phyloP scores from a whole-genome alignment of 2,888 invertebrate species.

The Rotaria socialis region DNA sequence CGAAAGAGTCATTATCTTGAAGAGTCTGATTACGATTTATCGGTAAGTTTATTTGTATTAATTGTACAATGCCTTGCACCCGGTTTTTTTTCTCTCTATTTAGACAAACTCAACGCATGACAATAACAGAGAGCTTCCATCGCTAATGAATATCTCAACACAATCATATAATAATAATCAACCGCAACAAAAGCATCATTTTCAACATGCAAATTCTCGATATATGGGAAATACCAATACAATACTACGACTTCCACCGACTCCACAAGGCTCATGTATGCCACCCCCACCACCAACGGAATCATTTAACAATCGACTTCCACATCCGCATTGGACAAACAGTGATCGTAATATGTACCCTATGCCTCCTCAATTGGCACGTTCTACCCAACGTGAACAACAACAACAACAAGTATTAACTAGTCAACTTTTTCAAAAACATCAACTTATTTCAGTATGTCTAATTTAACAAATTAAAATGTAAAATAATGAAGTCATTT shows the following conservation, averaged over 20 bases:
- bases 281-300: background rate
- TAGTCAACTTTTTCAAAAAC: constrained; percentile 35
- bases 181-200: background rate
- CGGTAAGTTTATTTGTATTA: background rate
- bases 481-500: too few species aligned
- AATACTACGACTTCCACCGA: background rate
- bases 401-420: constrained; percentile 14
- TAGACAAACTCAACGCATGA: background rate
- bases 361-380: background rate
- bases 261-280: background rate
- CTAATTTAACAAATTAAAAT: background rate
- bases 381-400: background rate
- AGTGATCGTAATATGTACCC: background rate
- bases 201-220: background rate
- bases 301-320: background rate
- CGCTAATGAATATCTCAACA: background rate
- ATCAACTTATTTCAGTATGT: background rate
- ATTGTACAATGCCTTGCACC: background rate
- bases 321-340: background rate
- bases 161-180: background rate
- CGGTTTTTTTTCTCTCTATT: background rate
- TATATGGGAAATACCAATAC: too few species aligned
- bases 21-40: background rate
- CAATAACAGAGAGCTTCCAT: background rate
- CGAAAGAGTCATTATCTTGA: constrained; percentile 16